Conservation (phyloP, 2,113 vertebrate species). For the human region GRCh38 chr15:64636001-64636500, state of each 20-base stretch:
- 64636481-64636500: slow-evolving; percentile 28
- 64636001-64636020: slow-evolving; percentile 57
- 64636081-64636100: slow-evolving; percentile 59
- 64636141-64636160: slow-evolving; percentile 35
- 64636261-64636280: slow-evolving; percentile 42
- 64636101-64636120: slow-evolving; percentile 51
- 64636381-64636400: slow-evolving; percentile 49
- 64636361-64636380: background rate
- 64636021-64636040: slow-evolving; percentile 58
- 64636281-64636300: slow-evolving; percentile 61
- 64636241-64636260: slow-evolving; percentile 52
- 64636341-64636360: slow-evolving; percentile 36
- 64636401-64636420: background rate
- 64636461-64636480: slow-evolving; percentile 50
- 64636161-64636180: slow-evolving; percentile 10
- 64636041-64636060: slow-evolving; percentile 60
- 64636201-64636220: slow-evolving; percentile 57
- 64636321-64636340: slow-evolving; percentile 63
- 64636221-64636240: slow-evolving; percentile 66
- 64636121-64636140: slow-evolving; percentile 69
- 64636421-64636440: slow-evolving; percentile 31
- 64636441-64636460: slow-evolving; percentile 44
- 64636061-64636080: slow-evolving; percentile 54
- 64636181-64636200: slow-evolving; percentile 53
- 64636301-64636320: slow-evolving; percentile 69